Conservation (phyloP, 2,888 invertebrate genomes). For the Tipula vernalis region DNA sequence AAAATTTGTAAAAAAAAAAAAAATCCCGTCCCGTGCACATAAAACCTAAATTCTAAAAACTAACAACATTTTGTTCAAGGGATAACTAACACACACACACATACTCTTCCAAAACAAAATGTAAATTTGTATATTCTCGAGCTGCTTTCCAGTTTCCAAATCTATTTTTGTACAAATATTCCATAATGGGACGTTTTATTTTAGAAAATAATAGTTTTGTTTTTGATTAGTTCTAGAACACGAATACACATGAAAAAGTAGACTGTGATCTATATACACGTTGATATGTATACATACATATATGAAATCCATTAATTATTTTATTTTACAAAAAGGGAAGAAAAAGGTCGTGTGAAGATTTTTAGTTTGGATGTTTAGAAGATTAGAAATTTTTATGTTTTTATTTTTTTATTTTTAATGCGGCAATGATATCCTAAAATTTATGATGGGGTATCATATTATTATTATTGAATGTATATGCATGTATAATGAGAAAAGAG, state of each 20-base stretch:
- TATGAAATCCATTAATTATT: neutral
- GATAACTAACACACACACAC: neutral
- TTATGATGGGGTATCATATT: neutral
- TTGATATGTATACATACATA: neutral
- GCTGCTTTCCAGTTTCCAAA: neutral
- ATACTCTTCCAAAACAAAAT: neutral
- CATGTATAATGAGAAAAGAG: neutral
- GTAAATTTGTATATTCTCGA: neutral
- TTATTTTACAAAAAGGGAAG: neutral
- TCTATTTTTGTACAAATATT: neutral
- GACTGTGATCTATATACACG: neutral
- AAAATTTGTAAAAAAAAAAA: neutral
- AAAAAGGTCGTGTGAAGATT: constrained; percentile 9
- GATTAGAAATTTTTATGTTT: neutral
- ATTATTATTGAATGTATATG: neutral
- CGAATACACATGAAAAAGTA: neutral
- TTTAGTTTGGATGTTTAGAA: neutral
- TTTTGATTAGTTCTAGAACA: neutral
- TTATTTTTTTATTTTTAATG: neutral
- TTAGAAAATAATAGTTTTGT: neutral
- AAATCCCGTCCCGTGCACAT: neutral
- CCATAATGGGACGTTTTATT: neutral
- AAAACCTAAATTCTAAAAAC: neutral
- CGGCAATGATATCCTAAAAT: neutral
- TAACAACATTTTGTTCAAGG: neutral